Base-by-base conservation (phyloP, 1,140 invertebrate genomes). In the Gonatopus flavifemur region DNA sequence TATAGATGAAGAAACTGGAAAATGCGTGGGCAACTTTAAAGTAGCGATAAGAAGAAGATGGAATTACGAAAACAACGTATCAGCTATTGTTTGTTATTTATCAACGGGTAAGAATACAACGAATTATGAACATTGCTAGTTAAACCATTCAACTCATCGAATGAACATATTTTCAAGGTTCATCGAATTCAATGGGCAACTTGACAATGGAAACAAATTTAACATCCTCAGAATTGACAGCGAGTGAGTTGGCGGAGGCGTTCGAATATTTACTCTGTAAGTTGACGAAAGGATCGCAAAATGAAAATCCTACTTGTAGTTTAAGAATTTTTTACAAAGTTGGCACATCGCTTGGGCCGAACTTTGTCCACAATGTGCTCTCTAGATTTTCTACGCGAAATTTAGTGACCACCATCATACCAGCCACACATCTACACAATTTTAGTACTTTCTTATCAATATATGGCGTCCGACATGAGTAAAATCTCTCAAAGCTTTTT, bases 51-150 rank as follows among this genome's bases (percentile, higher is more conserved):
- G 88, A 42, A 80, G 90, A 48, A 82, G 90, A 33, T 91, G 89
- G 88, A 93, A 92, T 72, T 91, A 92, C 66, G 90, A 93, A 64
- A 91, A 90, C 72, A 90, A 89, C 59, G 88, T 91, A 49, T 86
- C 89, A 10, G 88, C 88, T 2, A 86, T 92, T 61, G 87, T 93
- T 18, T 92, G 89, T 68, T 87, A 90, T 64, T 82, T 91, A 31
- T 87, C 87, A 32, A 86, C 85, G 55, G 84, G 86, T 87, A 77
- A 70, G 61, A 55, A 40, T 37, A 36, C 15, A n/a, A 31, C 18
- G 10, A 42, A 13, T 12, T 28, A 13, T 7, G 12, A 28, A 3
- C 24, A 30, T 42, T 20, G 19, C 7, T 5, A 16, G 16, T 5
- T 20, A 38, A 19, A 38, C 8, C 9, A 24, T 49, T 35, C 15